phyloP scores from a whole-genome alignment of 2,888 invertebrate species.

The Sialis fuliginosa region DNA sequence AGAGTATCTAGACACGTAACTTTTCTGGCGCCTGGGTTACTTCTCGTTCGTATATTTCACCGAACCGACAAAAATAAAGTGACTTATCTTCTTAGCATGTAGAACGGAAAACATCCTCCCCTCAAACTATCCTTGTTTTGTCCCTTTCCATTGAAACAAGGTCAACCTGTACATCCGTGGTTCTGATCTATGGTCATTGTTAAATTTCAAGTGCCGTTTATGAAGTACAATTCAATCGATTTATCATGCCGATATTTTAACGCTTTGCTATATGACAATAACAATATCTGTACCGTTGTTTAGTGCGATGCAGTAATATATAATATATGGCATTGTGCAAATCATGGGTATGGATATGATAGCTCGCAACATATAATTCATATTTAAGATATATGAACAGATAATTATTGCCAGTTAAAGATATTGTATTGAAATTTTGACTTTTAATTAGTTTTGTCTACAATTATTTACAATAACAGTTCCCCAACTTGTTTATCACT shows the following conservation, averaged over 20 bases:
- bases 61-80: not conserved
- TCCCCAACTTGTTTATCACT: too few species aligned
- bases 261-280: not conserved
- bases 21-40: slow-evolving; percentile 1
- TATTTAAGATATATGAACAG: too few species aligned
- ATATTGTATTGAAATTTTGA: too few species aligned
- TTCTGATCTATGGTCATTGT: not conserved
- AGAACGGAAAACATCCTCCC: not conserved
- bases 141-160: not conserved
- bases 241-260: too few species aligned
- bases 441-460: too few species aligned
- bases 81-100: not conserved
- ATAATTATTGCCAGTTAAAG: too few species aligned
- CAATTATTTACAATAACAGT: too few species aligned
- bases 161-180: slow-evolving; percentile 5
- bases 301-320: not conserved
- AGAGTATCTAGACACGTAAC: not conserved
- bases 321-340: too few species aligned
- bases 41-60: not conserved
- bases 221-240: too few species aligned
- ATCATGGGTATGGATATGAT: too few species aligned
- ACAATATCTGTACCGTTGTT: not conserved
- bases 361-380: too few species aligned
- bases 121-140: not conserved
- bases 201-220: too few species aligned